phyloP scores from a whole-genome alignment of 2,888 invertebrate species.

The Agrilus mali region DNA sequence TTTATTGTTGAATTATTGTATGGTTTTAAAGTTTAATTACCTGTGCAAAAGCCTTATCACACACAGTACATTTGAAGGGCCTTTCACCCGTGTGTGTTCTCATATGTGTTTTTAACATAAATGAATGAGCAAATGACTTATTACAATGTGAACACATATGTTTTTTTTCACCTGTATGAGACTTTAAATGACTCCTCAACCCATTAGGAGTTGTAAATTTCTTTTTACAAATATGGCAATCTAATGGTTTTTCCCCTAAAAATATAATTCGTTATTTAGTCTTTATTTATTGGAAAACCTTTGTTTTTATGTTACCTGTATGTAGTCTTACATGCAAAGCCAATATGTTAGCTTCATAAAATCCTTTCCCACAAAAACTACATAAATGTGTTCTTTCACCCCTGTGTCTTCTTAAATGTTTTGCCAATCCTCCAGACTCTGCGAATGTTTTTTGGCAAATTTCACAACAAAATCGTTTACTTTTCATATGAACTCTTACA shows the following conservation, averaged over 20 bases:
- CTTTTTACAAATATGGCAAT: constrained; percentile 22
- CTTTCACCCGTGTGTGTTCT: constrained; percentile 24
- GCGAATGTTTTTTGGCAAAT: constrained; percentile 23
- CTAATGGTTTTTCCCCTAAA: constrained; percentile 22
- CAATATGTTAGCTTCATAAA: constrained; percentile 27
- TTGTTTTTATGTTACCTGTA: constrained; percentile 15
- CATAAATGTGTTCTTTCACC: constrained; percentile 28
- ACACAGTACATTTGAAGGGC: constrained; percentile 23
- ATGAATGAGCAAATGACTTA: constrained; percentile 25
- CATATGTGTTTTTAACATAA: constrained; percentile 24
- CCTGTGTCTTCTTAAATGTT: constrained; percentile 25
- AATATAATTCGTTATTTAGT: too few relatives aligned
- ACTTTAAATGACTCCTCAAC: constrained; percentile 23
- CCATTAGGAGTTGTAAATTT: constrained; percentile 26
- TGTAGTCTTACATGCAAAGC: constrained; percentile 26
- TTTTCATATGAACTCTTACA: constrained; percentile 23
- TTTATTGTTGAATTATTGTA: too few relatives aligned
- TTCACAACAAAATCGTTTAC: constrained; percentile 24
- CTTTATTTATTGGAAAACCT: too few relatives aligned
- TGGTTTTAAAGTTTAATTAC: constrained; percentile 9
- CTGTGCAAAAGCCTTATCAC: constrained; percentile 26
- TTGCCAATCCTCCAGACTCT: constrained; percentile 25
- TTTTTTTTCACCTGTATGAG: constrained; percentile 25
- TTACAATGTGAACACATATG: constrained; percentile 22
- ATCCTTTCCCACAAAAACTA: constrained; percentile 25